These are phyloP conservation scores for Catalaphyllia jardinei DNA, from an alignment of 64 coral and sea anemone genomes.

Conservation along the genomic window DNA sequence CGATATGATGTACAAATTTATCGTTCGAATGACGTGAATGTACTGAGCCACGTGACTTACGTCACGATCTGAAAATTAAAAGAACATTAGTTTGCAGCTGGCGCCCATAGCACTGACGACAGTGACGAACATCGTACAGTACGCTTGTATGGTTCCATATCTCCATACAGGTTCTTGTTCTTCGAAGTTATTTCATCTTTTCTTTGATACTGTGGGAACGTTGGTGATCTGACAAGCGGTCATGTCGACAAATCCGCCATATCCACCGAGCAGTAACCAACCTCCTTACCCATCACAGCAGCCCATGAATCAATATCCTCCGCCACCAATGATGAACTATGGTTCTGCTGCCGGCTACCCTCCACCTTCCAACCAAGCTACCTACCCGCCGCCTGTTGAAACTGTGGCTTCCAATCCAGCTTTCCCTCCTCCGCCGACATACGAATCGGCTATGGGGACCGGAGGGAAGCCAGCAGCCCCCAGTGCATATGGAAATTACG, in stretches of 20 bases:
- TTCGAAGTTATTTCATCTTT: background rate
- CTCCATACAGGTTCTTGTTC: background rate
- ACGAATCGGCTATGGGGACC: conserved; percentile 17
- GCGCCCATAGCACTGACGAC: too few relatives aligned
- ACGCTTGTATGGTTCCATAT: background rate
- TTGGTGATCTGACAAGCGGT: background rate
- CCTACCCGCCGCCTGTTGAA: conserved; percentile 28
- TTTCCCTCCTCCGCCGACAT: conserved; percentile 43
- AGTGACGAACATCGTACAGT: too few relatives aligned
- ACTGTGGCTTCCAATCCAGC: conserved; percentile 30
- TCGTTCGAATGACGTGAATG: background rate
- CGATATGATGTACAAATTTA: too few relatives aligned
- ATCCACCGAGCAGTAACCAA: conserved; percentile 1
- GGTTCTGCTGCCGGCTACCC: background rate
- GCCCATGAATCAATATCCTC: background rate
- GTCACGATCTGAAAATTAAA: conserved; percentile 10
- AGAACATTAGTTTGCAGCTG: background rate
- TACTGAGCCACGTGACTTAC: background rate
- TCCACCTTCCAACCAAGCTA: conserved; percentile 9
- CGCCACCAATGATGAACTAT: background rate
- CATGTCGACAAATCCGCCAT: conserved; percentile 15
- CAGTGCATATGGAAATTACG: background rate
- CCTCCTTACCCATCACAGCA: background rate
- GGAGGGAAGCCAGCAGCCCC: background rate
- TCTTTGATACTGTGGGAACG: background rate